A percentile compares a stretch with the other conserved stretches of the same genome.
phyloP scores from a whole-genome alignment of 2,888 invertebrate species.

The Galeruca laticollis region DNA sequence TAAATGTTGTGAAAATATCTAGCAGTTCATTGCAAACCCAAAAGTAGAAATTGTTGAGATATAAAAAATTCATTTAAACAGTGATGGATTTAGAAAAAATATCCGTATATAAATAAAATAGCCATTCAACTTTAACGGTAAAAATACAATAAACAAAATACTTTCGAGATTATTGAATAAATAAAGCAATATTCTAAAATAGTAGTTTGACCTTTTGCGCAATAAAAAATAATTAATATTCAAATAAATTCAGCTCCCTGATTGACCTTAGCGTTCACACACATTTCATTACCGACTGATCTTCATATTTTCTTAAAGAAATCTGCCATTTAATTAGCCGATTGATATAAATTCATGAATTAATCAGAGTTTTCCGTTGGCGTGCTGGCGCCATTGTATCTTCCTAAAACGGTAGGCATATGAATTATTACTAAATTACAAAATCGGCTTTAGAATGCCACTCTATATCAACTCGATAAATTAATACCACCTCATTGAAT shows the following conservation, averaged over 20 bases:
- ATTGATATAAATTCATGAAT: neutral
- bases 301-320: neutral
- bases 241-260: neutral
- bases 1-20: no score
- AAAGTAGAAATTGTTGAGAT: neutral
- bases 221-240: neutral
- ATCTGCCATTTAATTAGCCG: neutral
- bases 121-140: neutral
- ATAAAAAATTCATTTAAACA: neutral
- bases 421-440: neutral
- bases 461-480: neutral
- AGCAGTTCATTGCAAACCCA: no score
- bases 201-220: neutral
- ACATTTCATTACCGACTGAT: neutral
- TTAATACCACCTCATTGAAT: neutral
- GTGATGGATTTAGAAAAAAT: neutral
- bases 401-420: neutral
- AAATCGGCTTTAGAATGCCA: neutral
- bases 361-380: neutral
- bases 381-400: neutral
- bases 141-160: neutral
- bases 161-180: neutral
- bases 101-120: neutral
- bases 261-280: neutral
- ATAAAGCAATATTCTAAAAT: neutral